A percentile compares a stretch with the other conserved stretches of the same genome.
Conservation (phyloP, 2,888 invertebrate species). For the Lingula anatina region DNA sequence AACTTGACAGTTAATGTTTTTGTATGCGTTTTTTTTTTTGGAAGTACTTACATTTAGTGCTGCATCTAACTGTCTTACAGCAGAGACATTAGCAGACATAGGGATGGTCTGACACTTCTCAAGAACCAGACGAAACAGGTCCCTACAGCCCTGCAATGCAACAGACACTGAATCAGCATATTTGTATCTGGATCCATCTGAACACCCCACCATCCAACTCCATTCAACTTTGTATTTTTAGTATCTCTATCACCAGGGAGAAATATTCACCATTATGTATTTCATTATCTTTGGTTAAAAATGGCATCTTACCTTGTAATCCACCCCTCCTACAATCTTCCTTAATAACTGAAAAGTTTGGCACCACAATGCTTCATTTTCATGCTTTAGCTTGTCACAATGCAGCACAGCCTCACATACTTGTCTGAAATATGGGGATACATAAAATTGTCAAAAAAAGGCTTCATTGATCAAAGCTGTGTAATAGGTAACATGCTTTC, state of each 20-base stretch:
- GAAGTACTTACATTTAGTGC: too few species aligned
- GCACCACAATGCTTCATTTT: constrained; percentile 83
- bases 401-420: constrained; percentile 82
- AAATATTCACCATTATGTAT: too few species aligned
- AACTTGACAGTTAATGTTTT: too few species aligned
- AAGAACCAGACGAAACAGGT: constrained; percentile 56
- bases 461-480: not conserved
- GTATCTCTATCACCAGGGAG: too few species aligned
- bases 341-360: constrained; percentile 79
- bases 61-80: too few species aligned
- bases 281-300: too few species aligned
- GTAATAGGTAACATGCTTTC: not conserved
- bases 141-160: constrained; percentile 50
- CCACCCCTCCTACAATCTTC: constrained; percentile 82
- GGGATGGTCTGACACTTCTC: constrained; percentile 84
- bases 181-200: too few species aligned
- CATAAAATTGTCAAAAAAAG: not conserved
- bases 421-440: too few species aligned
- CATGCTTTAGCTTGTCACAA: constrained; percentile 75
- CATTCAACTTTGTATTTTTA: too few species aligned
- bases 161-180: too few species aligned
- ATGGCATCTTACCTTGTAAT: constrained; percentile 88
- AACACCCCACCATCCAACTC: too few species aligned
- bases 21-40: too few species aligned
- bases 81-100: constrained; percentile 70